Evolutionary conservation across 2,113 vertebrate species (phyloP), one percentile per base, ranked within the genome.

Genomic region (Sclerurus mexicanus): DNA sequence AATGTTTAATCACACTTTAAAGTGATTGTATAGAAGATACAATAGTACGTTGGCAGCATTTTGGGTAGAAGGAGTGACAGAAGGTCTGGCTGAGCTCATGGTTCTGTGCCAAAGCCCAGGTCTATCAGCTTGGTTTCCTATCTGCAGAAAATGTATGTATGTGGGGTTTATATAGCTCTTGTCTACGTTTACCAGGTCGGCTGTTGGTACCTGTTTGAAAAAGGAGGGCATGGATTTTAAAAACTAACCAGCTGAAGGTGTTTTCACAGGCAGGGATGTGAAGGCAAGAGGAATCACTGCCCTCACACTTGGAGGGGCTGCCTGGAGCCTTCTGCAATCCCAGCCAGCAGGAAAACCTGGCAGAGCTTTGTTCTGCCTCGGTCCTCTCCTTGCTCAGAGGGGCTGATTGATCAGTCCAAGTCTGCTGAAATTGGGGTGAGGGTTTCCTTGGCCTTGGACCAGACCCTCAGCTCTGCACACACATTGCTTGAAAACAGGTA

Each of bases 361-460:
- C 59, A 35, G 84, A 31, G 73, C n/a, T 83, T 3, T 73, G 75
- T 6, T 76, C 37, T 64, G 82, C 78, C 62, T 47, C 1, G 0
- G 39, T 20, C 42, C 59, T 81, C 7, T 49, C 73, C 40, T 7
- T 20, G 9, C 20, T n/a, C 27, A 18, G 84, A 44, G 24, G 73
- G 33, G 23, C 49, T 52, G 73, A 76, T 60, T 5, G 28, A 80
- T 63, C 75, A 47, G 42, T 62, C 72, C 30, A 2, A 20, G 39
- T 4, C 74, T 79, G 47, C 77, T 76, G 88, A 11, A 85, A 62
- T 12, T 35, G 68, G 64, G 72, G 46, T 60, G 44, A 76, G 78
- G 78, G 31, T 58, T 92, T 85, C 52, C 28, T 75, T 79, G 59
- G 78, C 78, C 58, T 73, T 40, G 75, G 88, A 80, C 85, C 69